Base-by-base conservation (phyloP, 2,888 invertebrate species). In the Leptopilina drosophilae region DNA sequence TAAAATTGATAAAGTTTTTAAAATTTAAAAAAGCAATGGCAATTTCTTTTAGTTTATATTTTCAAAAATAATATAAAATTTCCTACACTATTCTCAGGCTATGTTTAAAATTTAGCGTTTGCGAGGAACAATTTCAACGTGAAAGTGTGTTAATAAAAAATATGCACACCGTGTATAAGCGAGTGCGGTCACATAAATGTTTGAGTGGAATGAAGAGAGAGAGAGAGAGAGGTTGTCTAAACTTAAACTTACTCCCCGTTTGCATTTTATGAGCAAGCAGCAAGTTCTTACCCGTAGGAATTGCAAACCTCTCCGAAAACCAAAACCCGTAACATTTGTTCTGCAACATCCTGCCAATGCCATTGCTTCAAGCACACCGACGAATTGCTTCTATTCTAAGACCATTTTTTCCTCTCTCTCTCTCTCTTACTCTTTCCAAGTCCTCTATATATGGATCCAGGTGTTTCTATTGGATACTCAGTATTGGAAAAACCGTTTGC, bases 181-280 rank as follows among this genome's bases (percentile, higher is more conserved):
- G 66, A 15, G 42, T 49, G 67, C 69, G 81, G 80, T 81, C 79
- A 80, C 67, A 80, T 78, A 73, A 77, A 77, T 67, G 64, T 64
- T 64, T 76, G 76, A 65, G 76, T 75, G 75, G 82, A 81, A 67
- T 64, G 76, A 80, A 79, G 82, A 80, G 81, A 62, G 46, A 80
- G 66, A 73, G 65, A 65, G 59, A 76, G 80, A 76, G 79, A 80
- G 73, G 84, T 81, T 82, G 82, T 86, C 89, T 87, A 87, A 90
- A 90, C 90, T 90, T 90, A 87, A 90, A 90, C 88, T 89, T 86
- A 87, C 87, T 86, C 85, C 86, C 85, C 88, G 90, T 90, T 91
- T 90, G 91, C 90, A 89, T 91, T 91, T 91, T 91, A 91, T 87
- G 91, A 90, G 88, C 88, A 82, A 87, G 83, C 85, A 79, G 84